Evolutionary conservation across 1,140 invertebrate species (phyloP).

Genomic region (Epicauta chinensis): DNA sequence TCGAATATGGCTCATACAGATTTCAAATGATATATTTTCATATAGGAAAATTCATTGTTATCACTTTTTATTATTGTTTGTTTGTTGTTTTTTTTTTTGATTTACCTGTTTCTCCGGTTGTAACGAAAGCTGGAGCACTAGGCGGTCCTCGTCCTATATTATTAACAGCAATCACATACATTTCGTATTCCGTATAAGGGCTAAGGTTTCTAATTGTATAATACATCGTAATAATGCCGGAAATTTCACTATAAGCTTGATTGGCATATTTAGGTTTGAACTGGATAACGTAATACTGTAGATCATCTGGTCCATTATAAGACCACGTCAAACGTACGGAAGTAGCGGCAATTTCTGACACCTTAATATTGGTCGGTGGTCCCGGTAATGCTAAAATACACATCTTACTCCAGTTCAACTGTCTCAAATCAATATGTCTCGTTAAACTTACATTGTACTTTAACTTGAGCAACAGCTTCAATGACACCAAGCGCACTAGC

Average conservation of each 20-base stretch:
- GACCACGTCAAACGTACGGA: slow-evolving; percentile 88
- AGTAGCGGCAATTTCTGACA: slow-evolving; percentile 88
- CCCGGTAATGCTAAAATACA: slow-evolving; percentile 70
- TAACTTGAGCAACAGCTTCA: slow-evolving; percentile 77
- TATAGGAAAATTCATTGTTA: no score
- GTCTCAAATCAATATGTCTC: neutral
- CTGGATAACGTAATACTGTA: slow-evolving; percentile 91
- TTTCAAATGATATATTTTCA: neutral
- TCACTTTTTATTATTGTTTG: no score
- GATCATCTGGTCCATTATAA: slow-evolving; percentile 75
- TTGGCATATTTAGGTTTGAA: slow-evolving; percentile 88
- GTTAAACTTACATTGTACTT: slow-evolving; percentile 82
- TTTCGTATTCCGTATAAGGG: slow-evolving; percentile 95
- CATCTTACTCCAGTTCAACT: neutral
- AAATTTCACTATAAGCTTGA: slow-evolving; percentile 79
- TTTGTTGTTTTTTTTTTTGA: neutral
- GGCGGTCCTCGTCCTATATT: slow-evolving; percentile 84
- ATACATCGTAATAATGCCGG: slow-evolving; percentile 86
- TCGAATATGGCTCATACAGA: neutral
- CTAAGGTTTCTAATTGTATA: slow-evolving; percentile 83
- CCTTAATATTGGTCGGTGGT: slow-evolving; percentile 77
- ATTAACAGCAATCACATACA: slow-evolving; percentile 92
- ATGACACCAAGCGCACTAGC: slow-evolving; percentile 90
- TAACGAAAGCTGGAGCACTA: slow-evolving; percentile 78
- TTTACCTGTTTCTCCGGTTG: slow-evolving; percentile 93